phyloP scores from a whole-genome alignment of 2,113 vertebrate genomes.

The Nannospalax galili region DNA sequence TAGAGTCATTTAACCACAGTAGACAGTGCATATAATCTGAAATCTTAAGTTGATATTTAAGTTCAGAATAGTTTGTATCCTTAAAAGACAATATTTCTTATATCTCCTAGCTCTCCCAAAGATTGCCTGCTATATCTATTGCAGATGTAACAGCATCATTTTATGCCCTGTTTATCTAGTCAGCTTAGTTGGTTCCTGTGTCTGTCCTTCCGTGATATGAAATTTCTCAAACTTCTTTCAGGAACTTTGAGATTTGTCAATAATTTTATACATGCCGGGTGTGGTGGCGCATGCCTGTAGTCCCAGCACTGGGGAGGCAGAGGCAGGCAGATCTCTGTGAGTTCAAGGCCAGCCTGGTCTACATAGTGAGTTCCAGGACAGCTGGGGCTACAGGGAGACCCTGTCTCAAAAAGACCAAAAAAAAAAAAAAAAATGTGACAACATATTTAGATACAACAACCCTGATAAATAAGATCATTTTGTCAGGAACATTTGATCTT shows the following conservation, averaged over 20 bases:
- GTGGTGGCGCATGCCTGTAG: too few relatives aligned
- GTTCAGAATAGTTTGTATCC: neutral
- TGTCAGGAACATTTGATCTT: neutral
- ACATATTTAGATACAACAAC: neutral
- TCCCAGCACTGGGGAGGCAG: too few relatives aligned
- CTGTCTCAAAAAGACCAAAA: too few relatives aligned
- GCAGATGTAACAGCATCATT: too few relatives aligned
- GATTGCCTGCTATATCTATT: neutral
- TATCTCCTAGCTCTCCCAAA: neutral
- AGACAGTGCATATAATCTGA: constrained; percentile 44
- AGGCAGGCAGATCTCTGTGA: too few relatives aligned
- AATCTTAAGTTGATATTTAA: constrained; percentile 38
- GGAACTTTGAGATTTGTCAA: neutral
- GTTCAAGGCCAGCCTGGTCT: too few relatives aligned
- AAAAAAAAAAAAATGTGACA: neutral
- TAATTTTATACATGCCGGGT: too few relatives aligned
- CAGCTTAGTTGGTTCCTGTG: rapidly evolving
- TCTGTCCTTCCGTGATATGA: neutral
- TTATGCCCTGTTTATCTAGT: rapidly evolving
- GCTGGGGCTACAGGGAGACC: too few relatives aligned
- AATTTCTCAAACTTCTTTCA: neutral
- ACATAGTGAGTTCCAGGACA: too few relatives aligned
- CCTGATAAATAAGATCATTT: neutral
- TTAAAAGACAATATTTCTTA: neutral
- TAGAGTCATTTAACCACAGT: constrained; percentile 74